A percentile compares a stretch with the other conserved stretches of the same genome.
Conservation (phyloP, 2,113 vertebrate species). For the Nyctereutes procyonoides region DNA sequence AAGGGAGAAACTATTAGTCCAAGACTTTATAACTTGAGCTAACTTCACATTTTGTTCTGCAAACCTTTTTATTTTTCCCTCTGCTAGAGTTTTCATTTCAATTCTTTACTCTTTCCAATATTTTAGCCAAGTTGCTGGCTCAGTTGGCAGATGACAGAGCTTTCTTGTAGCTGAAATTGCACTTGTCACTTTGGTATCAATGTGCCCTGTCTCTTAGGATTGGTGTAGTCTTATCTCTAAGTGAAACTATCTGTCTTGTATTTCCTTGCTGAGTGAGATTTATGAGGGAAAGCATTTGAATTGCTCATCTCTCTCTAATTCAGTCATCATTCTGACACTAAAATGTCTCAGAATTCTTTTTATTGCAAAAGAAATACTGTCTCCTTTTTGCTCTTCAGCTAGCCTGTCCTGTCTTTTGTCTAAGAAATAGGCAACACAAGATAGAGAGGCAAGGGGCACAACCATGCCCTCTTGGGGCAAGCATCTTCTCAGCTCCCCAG, state of each 20-base stretch:
- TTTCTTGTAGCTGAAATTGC: constrained; percentile 73
- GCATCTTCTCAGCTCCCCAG: not conserved
- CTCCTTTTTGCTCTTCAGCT: constrained; percentile 48
- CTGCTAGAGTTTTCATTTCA: constrained; percentile 50
- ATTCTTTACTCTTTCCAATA: constrained; percentile 6
- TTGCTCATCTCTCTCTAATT: constrained; percentile 77
- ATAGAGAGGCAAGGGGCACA: not conserved
- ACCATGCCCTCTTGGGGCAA: not conserved
- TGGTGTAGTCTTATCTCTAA: constrained; percentile 73
- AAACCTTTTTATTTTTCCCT: not conserved
- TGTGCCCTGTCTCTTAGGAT: constrained; percentile 69
- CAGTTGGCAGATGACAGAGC: constrained; percentile 73
- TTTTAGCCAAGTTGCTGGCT: constrained; percentile 75
- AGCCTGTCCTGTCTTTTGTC: constrained; percentile 29
- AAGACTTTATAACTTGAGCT: not conserved
- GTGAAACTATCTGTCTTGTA: constrained; percentile 77
- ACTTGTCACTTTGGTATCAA: constrained; percentile 77
- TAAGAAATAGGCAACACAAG: not conserved
- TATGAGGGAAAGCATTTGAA: constrained; percentile 69
- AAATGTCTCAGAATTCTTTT: constrained; percentile 52
- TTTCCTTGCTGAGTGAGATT: constrained; percentile 76
- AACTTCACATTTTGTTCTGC: constrained; percentile 55
- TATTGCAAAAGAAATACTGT: constrained; percentile 34
- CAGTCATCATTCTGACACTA: constrained; percentile 73
- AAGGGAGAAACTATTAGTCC: not conserved